Conservation (phyloP, 2,797 vertebrate genomes). For the Melanotaenia boesemani region DNA sequence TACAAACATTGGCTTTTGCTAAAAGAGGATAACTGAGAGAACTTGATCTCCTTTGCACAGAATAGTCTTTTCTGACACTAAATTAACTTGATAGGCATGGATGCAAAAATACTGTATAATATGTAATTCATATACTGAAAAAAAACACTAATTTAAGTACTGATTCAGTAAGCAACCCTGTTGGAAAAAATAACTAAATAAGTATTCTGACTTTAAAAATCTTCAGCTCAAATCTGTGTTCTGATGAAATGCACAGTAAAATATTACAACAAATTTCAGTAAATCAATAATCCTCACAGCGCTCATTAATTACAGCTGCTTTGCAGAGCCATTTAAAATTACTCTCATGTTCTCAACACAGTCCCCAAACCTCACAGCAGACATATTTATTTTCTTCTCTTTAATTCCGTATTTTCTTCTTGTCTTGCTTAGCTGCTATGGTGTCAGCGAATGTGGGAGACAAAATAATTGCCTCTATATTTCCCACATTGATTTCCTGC, state of each 20-base stretch:
- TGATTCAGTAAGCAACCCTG: conserved; percentile 9
- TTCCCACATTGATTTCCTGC: conserved; percentile 85
- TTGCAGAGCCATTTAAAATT: conserved; percentile 54
- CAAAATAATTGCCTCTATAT: conserved; percentile 88
- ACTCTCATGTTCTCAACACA: conserved; percentile 57
- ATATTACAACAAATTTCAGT: conserved; percentile 33
- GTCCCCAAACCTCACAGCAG: conserved; percentile 45
- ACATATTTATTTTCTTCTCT: conserved; percentile 68
- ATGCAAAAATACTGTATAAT: neutral
- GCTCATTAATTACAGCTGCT: conserved; percentile 70
- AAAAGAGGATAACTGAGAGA: conserved; percentile 16
- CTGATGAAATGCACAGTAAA: conserved; percentile 9
- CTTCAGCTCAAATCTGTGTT: conserved; percentile 19
- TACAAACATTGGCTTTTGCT: neutral
- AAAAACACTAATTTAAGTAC: neutral
- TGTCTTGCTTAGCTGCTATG: conserved; percentile 76
- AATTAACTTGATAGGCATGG: conserved; percentile 21
- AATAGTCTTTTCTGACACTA: conserved; percentile 16
- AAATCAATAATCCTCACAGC: conserved; percentile 63
- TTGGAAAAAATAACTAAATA: neutral
- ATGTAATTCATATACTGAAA: neutral
- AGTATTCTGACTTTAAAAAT: conserved; percentile 15
- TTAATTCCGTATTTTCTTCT: conserved; percentile 76
- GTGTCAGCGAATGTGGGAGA: conserved; percentile 83
- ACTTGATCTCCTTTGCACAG: conserved; percentile 19